Evolutionary conservation across 2,113 vertebrate genomes (phyloP).

Genomic region (Phasianus colchicus): DNA sequence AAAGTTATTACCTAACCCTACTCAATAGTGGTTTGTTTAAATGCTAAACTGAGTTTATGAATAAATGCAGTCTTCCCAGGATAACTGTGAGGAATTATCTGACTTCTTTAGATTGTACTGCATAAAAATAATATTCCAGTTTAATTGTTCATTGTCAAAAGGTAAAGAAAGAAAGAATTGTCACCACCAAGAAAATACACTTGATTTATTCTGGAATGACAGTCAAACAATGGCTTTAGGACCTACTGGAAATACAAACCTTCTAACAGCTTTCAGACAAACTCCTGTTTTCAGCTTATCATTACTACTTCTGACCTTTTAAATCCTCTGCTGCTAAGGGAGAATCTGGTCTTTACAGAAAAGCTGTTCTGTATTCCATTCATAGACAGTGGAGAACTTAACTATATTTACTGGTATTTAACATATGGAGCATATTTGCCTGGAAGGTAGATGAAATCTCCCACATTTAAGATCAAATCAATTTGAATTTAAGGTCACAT

Average conservation of each 20-base stretch:
- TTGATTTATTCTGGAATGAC: neutral
- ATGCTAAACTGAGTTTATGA: neutral
- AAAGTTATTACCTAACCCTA: neutral
- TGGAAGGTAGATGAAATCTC: constrained; percentile 68
- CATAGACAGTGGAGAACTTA: constrained; percentile 58
- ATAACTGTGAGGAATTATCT: neutral
- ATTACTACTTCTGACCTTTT: constrained; percentile 69
- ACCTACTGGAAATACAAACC: constrained; percentile 28
- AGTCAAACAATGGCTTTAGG: neutral
- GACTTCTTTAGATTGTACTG: neutral
- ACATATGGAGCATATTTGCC: constrained; percentile 69
- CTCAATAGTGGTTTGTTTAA: neutral
- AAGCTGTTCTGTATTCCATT: constrained; percentile 61
- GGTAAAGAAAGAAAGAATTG: neutral
- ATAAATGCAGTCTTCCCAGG: neutral
- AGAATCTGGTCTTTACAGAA: constrained; percentile 66
- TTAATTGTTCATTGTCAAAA: neutral
- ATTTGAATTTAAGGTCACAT: constrained; percentile 73
- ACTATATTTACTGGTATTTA: constrained; percentile 71
- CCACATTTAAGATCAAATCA: constrained; percentile 69
- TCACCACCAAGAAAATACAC: neutral
- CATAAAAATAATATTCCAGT: neutral
- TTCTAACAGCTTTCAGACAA: constrained; percentile 19
- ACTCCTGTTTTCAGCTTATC: constrained; percentile 62
- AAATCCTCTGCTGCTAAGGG: constrained; percentile 70